Evolutionary conservation across 2,113 vertebrate genomes (phyloP).

Genomic region (Desmodus rotundus): DNA sequence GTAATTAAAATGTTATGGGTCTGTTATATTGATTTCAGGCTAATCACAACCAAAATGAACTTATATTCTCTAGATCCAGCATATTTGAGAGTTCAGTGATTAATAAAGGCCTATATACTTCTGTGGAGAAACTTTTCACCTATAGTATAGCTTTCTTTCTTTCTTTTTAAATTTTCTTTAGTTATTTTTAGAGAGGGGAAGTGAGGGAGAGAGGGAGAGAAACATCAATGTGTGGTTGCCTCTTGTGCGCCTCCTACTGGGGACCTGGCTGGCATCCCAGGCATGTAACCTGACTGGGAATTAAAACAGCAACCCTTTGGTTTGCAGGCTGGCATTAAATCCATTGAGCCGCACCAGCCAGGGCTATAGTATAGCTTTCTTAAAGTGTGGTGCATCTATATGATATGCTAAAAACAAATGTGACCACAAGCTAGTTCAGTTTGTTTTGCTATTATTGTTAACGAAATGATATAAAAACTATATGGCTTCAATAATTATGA

Average conservation of each 20-base stretch:
- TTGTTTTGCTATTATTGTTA: constrained; percentile 1
- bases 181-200: too few species aligned
- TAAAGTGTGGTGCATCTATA: neutral
- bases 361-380: neutral
- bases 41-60: neutral
- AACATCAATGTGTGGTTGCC: too few species aligned
- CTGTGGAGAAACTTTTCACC: neutral
- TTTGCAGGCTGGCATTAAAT: too few species aligned
- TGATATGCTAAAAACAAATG: neutral
- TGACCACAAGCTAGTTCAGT: neutral
- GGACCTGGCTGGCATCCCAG: too few species aligned
- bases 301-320: too few species aligned
- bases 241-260: too few species aligned
- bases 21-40: constrained; percentile 23
- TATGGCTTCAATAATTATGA: neutral
- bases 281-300: too few species aligned
- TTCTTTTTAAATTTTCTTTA: too few species aligned
- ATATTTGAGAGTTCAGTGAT: neutral
- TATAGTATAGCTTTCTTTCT: neutral
- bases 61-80: neutral
- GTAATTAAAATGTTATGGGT: neutral
- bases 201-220: too few species aligned
- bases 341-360: too few species aligned
- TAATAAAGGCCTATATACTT: neutral
- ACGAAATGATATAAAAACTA: neutral